Evolutionary conservation across 53 echinoderm and acorn worm species (phyloP).

Genomic region (Actinopyga echinites): DNA sequence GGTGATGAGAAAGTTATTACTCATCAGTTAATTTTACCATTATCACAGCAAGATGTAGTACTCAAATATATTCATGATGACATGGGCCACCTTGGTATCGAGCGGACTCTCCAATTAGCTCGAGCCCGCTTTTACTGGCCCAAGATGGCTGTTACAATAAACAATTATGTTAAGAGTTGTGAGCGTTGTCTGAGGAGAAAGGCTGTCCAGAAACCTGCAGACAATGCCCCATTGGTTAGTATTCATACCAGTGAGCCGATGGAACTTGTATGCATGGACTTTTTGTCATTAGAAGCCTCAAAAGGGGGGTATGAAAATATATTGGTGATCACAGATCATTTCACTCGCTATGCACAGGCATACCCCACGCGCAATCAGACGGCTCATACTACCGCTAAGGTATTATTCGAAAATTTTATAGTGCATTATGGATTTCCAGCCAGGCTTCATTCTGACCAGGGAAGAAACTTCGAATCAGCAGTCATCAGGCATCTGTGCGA

Average conservation of each 20-base stretch:
- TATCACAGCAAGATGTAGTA: not conserved
- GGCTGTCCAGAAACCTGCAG: not conserved
- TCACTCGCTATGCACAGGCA: too few relatives aligned
- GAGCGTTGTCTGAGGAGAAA: too few relatives aligned
- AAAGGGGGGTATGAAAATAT: too few relatives aligned
- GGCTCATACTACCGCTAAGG: too few relatives aligned
- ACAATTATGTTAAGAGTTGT: conserved; percentile 22
- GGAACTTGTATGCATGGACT: conserved; percentile 57
- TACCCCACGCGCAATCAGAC: too few relatives aligned
- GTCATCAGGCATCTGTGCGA: too few relatives aligned
- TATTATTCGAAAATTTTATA: conserved; percentile 55
- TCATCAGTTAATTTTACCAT: conserved; percentile 26
- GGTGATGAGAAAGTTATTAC: not conserved
- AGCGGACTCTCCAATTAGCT: conserved; percentile 25
- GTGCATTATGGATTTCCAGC: too few relatives aligned
- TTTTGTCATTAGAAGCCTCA: conserved; percentile 37
- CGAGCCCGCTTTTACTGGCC: too few relatives aligned
- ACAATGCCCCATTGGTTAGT: conserved; percentile 49
- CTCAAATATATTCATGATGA: too few relatives aligned
- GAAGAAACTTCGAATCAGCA: conserved; percentile 58
- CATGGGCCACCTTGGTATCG: too few relatives aligned
- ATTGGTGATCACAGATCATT: conserved; percentile 44
- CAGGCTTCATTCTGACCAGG: conserved; percentile 63
- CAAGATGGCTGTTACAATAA: conserved; percentile 1
- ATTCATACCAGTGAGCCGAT: conserved; percentile 24